Evolutionary conservation across 1,140 invertebrate species (phyloP), one percentile per base, ranked within the genome.

Genomic region (Sminthurides bifidus): DNA sequence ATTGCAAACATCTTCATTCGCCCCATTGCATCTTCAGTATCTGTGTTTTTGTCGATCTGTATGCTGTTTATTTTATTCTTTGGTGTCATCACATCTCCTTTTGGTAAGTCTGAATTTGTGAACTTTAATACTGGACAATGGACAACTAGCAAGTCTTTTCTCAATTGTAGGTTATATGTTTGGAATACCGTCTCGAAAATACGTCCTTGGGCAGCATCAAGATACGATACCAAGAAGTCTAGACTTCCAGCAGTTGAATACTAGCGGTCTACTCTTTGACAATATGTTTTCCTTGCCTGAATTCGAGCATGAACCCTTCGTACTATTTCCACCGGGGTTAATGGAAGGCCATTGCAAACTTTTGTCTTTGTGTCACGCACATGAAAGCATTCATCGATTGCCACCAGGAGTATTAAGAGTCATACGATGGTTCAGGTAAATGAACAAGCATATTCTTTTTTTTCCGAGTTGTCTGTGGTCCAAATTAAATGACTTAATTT

Each of bases 141-240:
- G n/a, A n/a, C n/a, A n/a, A n/a, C n/a, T n/a, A n/a, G n/a, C n/a
- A n/a, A n/a, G n/a, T n/a, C n/a, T n/a, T n/a, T n/a, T n/a, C n/a
- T n/a, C n/a, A n/a, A n/a, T n/a, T n/a, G n/a, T n/a, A n/a, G 61
- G 61, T 10, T 63, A 63, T 38, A 53, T 63, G 35, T 63, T 63
- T 31, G 61, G 61, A 37, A 56, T 63, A n/a, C 57, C 61, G 17
- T 63, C 61, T 2, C 37, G 57, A 31, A 63, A 60, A 27, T 63
- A 63, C 31, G 58, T 63, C 10, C 21, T 59, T 12, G 58, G 61
- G 1, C 35, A 35, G 15, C 40, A 38, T 26, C 23, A 49, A 19
- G 38, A 37, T 53, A 4, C 27, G 5, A 30, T 29, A 2, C 53
- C 21, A 6, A 54, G 38, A 40, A 37, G 33, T 24, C 15, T 24